These are phyloP conservation scores for Prionailurus viverrinus DNA, from an alignment of 2,113 vertebrate genomes.

Conservation along the genomic window DNA sequence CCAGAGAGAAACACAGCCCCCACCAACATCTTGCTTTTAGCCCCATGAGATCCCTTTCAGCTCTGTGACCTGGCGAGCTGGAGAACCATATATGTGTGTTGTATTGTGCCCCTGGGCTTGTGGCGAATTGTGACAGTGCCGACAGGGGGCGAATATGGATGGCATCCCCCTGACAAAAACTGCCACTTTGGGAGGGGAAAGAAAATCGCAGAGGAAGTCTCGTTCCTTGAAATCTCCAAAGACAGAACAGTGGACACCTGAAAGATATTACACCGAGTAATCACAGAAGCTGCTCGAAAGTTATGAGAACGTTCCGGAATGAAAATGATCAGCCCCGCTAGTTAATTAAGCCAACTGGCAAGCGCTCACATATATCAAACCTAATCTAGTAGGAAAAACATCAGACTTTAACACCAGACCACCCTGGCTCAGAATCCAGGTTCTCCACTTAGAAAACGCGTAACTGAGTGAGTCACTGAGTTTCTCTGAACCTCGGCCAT, in stretches of 20 bases:
- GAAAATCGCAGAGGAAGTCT: too few relatives aligned
- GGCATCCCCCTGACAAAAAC: not conserved
- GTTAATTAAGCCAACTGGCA: not conserved
- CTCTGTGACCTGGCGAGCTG: not conserved
- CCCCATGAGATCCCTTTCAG: not conserved
- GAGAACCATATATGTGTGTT: accelerated
- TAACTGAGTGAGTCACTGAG: too few relatives aligned
- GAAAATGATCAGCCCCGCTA: too few relatives aligned
- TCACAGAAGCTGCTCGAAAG: not conserved
- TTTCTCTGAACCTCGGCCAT: too few relatives aligned
- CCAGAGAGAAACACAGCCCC: not conserved
- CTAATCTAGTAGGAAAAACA: not conserved
- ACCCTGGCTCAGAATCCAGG: not conserved
- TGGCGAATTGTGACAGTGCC: not conserved
- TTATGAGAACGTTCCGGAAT: not conserved
- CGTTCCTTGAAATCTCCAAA: not conserved
- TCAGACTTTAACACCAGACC: not conserved
- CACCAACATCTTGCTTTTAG: not conserved
- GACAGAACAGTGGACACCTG: not conserved
- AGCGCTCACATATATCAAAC: not conserved
- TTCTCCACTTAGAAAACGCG: not conserved
- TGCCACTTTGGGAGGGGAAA: not conserved
- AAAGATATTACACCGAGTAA: accelerated
- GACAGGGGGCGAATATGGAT: not conserved
- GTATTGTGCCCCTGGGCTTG: not conserved